Conservation (phyloP, 2,888 invertebrate genomes). For the Rhingia rostrata region DNA sequence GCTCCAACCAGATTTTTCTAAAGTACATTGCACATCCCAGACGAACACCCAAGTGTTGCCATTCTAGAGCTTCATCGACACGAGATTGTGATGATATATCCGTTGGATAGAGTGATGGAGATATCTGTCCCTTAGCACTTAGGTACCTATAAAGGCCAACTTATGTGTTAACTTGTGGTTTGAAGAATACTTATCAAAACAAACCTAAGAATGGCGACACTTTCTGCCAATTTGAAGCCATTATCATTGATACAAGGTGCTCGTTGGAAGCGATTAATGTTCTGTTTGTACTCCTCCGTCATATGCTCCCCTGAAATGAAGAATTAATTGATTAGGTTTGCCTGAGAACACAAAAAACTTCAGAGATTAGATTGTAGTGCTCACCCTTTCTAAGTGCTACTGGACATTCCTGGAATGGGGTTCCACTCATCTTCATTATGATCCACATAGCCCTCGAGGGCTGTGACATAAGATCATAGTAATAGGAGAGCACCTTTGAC, state of each 20-base stretch:
- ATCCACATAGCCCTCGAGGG: slow-evolving; percentile 89
- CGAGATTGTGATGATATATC: slow-evolving; percentile 85
- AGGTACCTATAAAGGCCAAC: slow-evolving; percentile 24
- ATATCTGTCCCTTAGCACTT: slow-evolving; percentile 76
- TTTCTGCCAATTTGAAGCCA: slow-evolving; percentile 84
- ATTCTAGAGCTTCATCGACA: slow-evolving; percentile 88
- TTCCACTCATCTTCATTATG: slow-evolving; percentile 86
- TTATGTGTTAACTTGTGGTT: no score
- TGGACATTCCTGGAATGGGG: slow-evolving; percentile 86
- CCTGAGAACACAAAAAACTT: neutral
- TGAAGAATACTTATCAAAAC: neutral
- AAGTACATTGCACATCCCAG: slow-evolving; percentile 85
- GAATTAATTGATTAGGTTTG: slow-evolving; percentile 75
- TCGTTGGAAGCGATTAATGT: slow-evolving; percentile 84
- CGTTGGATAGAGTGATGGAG: slow-evolving; percentile 84
- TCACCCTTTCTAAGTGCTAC: slow-evolving; percentile 83
- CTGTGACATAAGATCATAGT: slow-evolving; percentile 90
- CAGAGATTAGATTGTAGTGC: neutral
- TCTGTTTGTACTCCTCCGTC: slow-evolving; percentile 84
- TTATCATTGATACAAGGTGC: slow-evolving; percentile 86
- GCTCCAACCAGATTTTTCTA: slow-evolving; percentile 83
- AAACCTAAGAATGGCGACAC: slow-evolving; percentile 82
- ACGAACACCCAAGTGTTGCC: slow-evolving; percentile 88
- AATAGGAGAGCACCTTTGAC: slow-evolving; percentile 87
- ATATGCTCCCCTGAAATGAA: slow-evolving; percentile 79